phyloP scores from a whole-genome alignment of 2,797 vertebrate genomes.

The Sphenodon punctatus region DNA sequence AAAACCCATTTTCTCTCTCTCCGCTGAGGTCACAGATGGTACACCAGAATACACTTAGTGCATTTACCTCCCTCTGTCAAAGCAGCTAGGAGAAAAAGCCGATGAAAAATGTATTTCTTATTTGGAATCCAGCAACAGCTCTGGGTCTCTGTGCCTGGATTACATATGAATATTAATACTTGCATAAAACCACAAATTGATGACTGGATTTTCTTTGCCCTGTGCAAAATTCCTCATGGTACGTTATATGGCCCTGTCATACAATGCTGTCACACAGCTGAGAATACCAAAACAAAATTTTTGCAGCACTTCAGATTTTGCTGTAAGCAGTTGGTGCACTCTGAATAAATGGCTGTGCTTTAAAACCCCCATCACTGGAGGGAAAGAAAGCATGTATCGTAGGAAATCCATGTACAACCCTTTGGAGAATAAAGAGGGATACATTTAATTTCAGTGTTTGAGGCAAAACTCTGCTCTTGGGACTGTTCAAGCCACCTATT shows the following conservation, averaged over 20 bases:
- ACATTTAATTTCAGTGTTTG: neutral
- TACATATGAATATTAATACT: neutral
- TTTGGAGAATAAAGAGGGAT: neutral
- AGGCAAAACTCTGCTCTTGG: neutral
- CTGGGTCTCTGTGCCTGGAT: neutral
- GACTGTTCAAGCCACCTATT: too few relatives aligned
- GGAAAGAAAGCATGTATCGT: neutral
- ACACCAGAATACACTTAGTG: conserved; percentile 49
- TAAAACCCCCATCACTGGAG: neutral
- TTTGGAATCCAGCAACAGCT: conserved; percentile 36
- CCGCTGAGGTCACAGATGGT: conserved; percentile 17
- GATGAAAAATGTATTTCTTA: conserved; percentile 41
- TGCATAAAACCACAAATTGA: neutral
- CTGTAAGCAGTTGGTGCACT: neutral
- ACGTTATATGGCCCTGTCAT: neutral
- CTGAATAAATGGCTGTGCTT: neutral
- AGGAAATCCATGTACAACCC: neutral
- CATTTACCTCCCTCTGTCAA: neutral
- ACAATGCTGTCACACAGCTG: neutral
- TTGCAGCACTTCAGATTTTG: neutral
- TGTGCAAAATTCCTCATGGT: neutral
- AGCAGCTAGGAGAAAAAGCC: conserved; percentile 21
- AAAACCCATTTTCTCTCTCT: conserved; percentile 56
- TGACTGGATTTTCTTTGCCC: neutral
- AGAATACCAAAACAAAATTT: conserved; percentile 15